Conservation (phyloP, 2,888 invertebrate genomes). For the Meghimatium bilineatum region DNA sequence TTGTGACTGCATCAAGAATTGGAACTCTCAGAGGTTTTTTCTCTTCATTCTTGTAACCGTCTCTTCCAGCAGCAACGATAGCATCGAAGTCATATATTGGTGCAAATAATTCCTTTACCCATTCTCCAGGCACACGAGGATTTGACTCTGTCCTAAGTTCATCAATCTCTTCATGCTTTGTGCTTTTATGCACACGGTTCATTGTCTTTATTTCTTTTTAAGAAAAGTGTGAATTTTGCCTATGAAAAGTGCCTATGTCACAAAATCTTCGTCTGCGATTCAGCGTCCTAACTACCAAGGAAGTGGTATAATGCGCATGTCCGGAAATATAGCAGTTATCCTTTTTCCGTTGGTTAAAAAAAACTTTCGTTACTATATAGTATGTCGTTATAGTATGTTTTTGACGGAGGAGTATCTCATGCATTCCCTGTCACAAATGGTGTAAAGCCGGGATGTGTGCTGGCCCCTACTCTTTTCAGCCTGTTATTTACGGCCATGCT, state of each 20-base stretch:
- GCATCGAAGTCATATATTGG: constrained; percentile 64
- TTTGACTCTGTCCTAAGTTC: neutral
- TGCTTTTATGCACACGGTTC: neutral
- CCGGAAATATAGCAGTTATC: neutral
- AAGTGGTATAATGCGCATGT: neutral
- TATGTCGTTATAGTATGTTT: too few relatives aligned
- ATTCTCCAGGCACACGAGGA: constrained; percentile 56
- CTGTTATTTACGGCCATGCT: too few relatives aligned
- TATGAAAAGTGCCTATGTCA: too few relatives aligned
- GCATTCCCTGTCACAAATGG: too few relatives aligned
- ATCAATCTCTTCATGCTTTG: neutral
- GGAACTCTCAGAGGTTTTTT: constrained; percentile 56
- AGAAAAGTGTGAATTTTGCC: too few relatives aligned
- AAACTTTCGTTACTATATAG: too few relatives aligned
- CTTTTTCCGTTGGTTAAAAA: neutral
- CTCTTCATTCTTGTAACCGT: constrained; percentile 47
- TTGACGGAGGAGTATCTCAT: too few relatives aligned
- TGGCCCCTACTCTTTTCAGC: too few relatives aligned
- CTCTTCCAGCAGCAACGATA: constrained; percentile 59
- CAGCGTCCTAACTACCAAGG: constrained; percentile 14
- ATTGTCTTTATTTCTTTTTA: neutral
- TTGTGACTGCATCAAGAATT: constrained; percentile 59
- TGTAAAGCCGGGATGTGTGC: too few relatives aligned
- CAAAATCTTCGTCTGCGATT: neutral
- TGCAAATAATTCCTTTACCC: constrained; percentile 73